phyloP scores from a whole-genome alignment of 1,140 invertebrate species.

The Nasonia longicornis region DNA sequence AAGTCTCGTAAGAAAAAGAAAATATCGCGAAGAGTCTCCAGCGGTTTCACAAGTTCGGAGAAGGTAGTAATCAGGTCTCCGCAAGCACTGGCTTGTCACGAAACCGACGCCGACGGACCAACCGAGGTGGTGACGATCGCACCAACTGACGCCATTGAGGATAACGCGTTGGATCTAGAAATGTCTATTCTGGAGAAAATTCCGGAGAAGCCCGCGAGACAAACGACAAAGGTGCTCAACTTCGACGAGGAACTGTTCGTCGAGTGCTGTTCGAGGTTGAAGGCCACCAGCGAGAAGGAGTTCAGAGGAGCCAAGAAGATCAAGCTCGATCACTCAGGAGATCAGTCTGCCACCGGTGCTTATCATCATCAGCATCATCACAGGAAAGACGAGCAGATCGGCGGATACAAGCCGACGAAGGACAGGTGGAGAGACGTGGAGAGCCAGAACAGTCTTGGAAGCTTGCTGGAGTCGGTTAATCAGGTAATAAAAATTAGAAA shows the following conservation, averaged over 20 bases:
- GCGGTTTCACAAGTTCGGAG: conserved; percentile 55
- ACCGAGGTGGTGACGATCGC: conserved; percentile 61
- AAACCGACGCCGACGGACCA: conserved; percentile 33
- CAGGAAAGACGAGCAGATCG: conserved; percentile 57
- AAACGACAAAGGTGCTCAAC: conserved; percentile 64
- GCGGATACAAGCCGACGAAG: conserved; percentile 52
- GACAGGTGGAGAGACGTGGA: conserved; percentile 65
- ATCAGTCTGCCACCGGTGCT: background rate
- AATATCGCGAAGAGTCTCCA: conserved; percentile 28
- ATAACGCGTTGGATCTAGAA: conserved; percentile 63
- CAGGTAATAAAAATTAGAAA: conserved; percentile 55
- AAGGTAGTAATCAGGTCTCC: conserved; percentile 62
- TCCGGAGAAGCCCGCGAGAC: conserved; percentile 2
- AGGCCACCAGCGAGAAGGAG: conserved; percentile 66
- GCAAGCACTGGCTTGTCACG: conserved; percentile 46
- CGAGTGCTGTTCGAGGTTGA: conserved; percentile 66
- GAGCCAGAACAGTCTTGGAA: conserved; percentile 65
- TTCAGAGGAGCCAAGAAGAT: conserved; percentile 66
- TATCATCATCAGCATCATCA: conserved; percentile 43
- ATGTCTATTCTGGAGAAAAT: conserved; percentile 51
- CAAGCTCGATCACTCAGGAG: conserved; percentile 62
- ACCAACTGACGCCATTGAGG: conserved; percentile 64
- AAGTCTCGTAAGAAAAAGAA: conserved; percentile 9
- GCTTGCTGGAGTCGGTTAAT: conserved; percentile 65
- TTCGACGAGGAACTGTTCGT: conserved; percentile 67